Evolutionary conservation across 2,113 vertebrate genomes (phyloP).

Genomic region (Tychaedon coryphoeus): DNA sequence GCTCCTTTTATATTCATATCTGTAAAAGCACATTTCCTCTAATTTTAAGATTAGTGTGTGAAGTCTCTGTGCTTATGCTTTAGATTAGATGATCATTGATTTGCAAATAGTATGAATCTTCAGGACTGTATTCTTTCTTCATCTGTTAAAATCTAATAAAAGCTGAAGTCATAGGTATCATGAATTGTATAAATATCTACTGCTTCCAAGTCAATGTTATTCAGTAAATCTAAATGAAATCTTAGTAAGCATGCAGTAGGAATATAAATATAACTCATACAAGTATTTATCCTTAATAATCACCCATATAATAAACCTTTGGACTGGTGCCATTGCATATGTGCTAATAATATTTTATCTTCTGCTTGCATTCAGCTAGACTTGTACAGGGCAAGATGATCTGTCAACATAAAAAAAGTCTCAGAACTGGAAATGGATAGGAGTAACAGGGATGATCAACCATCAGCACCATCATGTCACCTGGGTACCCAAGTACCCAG

Average conservation of each 20-base stretch:
- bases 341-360: neutral
- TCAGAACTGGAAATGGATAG: neutral
- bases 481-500: neutral
- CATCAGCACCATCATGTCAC: neutral
- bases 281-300: neutral
- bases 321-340: neutral
- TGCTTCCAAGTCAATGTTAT: neutral
- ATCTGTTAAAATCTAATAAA: conserved; percentile 7
- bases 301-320: neutral
- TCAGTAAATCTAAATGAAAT: conserved; percentile 44
- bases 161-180: neutral
- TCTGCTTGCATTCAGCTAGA: neutral
- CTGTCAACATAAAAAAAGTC: neutral
- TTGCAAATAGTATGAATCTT: neutral
- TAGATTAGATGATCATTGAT: neutral
- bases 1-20: neutral
- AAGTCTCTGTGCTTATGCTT: neutral
- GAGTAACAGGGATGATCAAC: neutral
- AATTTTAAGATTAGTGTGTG: neutral
- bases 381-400: neutral
- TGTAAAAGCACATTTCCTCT: neutral
- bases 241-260: neutral
- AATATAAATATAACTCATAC: neutral
- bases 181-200: neutral
- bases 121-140: neutral